Evolutionary conservation across 2,888 invertebrate genomes (phyloP), one percentile per base, ranked within the genome.

Genomic region (Nipponacmea schrenckii): DNA sequence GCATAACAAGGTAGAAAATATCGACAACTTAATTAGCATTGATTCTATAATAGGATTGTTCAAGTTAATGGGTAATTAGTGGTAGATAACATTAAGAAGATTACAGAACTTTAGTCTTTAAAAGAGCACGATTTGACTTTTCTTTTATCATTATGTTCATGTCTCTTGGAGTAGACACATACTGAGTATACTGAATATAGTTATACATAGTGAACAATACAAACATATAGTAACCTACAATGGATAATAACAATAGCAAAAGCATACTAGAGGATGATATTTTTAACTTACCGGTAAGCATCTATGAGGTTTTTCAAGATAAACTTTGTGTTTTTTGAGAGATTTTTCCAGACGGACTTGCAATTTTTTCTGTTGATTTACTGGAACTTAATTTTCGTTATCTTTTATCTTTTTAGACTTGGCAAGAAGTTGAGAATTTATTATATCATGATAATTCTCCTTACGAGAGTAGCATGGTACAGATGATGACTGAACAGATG

Each of bases 391-490:
- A 39, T 39, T 39, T 39, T 39, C 31, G 4, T 39, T 39, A 39
- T 20, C 68, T 64, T 73, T 45, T 77, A 46, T 74, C 69, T 68
- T 78, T 82, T 66, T 82, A 86, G 86, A 81, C 78, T 56, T 85
- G 85, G 85, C 82, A 82, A 62, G 85, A 86, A 39, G 80, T 85
- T n/a, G 86, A 84, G 73, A 81, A 81, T 62, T 75, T 79, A 68
- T 73, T 86, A 70, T 84, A 85, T 76, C 83, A 81, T 62, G 85
- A 86, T 77, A 81, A 80, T 74, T 81, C 82, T 8, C 82, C 84
- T 8, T 85, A 83, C 62, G 85, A 85, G 71, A 82, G 77, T 45
- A 82, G 83, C 68, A 83, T 84, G 79, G 71, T 84, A 46, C 80
- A 79, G 67, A 81, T 81, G 70, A 77, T 82, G 68, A 71, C 73